Conservation (phyloP, 2,888 invertebrate genomes). For the Alloscopus bannaensis region DNA sequence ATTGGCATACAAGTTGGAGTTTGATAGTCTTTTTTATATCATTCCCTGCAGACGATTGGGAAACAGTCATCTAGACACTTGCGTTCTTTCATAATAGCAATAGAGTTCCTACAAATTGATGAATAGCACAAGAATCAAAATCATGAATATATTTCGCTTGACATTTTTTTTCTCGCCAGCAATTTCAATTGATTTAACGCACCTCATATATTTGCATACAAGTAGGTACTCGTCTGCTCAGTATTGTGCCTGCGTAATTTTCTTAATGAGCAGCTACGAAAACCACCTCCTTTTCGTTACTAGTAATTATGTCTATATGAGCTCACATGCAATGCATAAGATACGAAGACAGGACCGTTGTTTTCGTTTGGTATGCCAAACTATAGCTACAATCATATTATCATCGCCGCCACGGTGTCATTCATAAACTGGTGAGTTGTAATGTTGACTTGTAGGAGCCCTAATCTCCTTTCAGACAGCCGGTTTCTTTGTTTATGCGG, state of each 20-base stretch:
- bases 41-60: too few species aligned
- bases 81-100: too few species aligned
- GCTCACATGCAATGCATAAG: conserved; percentile 29
- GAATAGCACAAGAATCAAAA: too few species aligned
- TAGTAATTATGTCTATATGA: conserved; percentile 43
- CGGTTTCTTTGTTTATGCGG: conserved; percentile 60
- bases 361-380: conserved; percentile 56
- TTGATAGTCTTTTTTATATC: too few species aligned
- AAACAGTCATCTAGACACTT: too few species aligned
- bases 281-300: conserved; percentile 15
- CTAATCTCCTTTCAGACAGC: conserved; percentile 59
- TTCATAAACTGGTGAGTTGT: conserved; percentile 53
- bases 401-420: conserved; percentile 52
- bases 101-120: too few species aligned
- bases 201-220: not conserved
- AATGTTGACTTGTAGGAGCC: conserved; percentile 34
- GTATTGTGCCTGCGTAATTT: not conserved
- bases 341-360: conserved; percentile 31
- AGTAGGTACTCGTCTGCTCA: not conserved
- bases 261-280: conserved; percentile 47
- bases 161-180: conserved; percentile 26
- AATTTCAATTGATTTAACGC: not conserved
- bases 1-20: too few species aligned
- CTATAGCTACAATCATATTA: too few species aligned
- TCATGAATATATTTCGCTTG: conserved; percentile 44